Evolutionary conservation across 37 sponge, comb jelly and placozoan genomes (phyloP), one percentile per base, ranked within the genome.

Genomic region (Sycon ciliatum): DNA sequence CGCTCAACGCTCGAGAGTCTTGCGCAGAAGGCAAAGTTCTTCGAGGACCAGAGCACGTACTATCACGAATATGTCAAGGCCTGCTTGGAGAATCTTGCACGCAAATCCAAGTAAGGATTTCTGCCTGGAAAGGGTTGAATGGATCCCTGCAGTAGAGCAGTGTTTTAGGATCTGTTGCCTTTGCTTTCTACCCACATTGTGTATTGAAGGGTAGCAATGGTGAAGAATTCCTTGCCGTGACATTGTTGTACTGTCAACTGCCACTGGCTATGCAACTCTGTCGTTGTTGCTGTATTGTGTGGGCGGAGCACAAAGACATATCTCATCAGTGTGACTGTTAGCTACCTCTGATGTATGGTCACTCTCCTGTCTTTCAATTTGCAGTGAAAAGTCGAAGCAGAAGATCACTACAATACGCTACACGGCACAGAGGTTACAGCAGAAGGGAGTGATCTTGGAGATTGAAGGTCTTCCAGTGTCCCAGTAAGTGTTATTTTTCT

Each of bases 401-500:
- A 81, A 86, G 80, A 80, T n/a, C n/a, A n/a, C n/a, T n/a, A n/a
- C 89, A 9, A 78, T 92, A 34, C 80, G 82, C 73, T 97, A 97
- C 82, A 77, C 82, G 3, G 99, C 89, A 4, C 93, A 89, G 61
- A 81, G 84, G 57, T 75, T 97, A 35, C 76, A 74, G 55, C 94
- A 97, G 62, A 97, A 97, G 72, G 88, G 88, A 26, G 90, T 97
- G 31, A 77, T 97, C 34, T 67, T 89, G 27, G 90, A 89, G 81
- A 92, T 97, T 33, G 99, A 91, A 54, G 93, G 94, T 4, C 72
- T 97, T 0, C 94, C 89, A 7, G 54, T 78, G 38, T 82, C 82
- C 49, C 94, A 93, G 90, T 91, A 29, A 80, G 92, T 16, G 6
- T 18, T 64, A 13, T 18, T 18, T 18, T 42, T 42, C 13, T 42